Conservation (phyloP, 2,797 vertebrate genomes). For the Falco rusticolus region DNA sequence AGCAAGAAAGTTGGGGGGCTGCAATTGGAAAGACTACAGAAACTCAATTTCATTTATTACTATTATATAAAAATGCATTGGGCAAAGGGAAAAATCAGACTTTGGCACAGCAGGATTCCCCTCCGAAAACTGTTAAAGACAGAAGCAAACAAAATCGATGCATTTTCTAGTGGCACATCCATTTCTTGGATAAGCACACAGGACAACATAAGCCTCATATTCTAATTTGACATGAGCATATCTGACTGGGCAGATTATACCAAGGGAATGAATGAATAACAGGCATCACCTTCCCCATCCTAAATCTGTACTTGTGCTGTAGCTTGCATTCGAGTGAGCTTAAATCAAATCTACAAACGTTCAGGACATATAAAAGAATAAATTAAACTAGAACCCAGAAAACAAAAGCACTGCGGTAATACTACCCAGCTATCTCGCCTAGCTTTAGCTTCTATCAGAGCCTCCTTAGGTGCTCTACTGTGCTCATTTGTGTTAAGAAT, state of each 20-base stretch:
- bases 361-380: background rate
- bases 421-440: background rate
- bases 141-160: background rate
- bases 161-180: background rate
- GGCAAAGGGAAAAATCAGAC: background rate
- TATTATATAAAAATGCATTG: background rate
- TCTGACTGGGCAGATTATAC: background rate
- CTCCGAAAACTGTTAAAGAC: background rate
- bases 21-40: background rate
- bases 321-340: background rate
- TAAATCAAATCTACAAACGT: background rate
- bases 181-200: background rate
- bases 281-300: background rate
- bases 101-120: background rate
- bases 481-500: background rate
- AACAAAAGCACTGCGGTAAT: background rate
- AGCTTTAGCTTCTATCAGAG: background rate
- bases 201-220: background rate
- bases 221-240: constrained; percentile 11
- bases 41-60: background rate
- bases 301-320: background rate
- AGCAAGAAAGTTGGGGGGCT: background rate
- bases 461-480: background rate
- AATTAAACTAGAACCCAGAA: background rate
- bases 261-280: background rate